These are phyloP conservation scores for Mimachlamys varia DNA, from an alignment of 2,888 invertebrate genomes.

Conservation along the genomic window DNA sequence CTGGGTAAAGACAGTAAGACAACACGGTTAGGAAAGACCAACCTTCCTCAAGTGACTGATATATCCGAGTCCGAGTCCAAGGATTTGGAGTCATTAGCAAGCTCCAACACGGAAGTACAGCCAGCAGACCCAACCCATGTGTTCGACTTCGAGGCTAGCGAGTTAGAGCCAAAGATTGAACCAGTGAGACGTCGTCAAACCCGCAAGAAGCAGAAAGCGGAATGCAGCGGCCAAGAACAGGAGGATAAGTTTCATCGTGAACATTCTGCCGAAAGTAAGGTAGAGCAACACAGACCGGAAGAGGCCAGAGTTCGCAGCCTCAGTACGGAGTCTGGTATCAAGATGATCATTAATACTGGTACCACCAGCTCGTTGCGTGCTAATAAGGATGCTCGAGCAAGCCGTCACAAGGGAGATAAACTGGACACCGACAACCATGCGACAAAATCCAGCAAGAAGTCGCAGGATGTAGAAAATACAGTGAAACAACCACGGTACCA, in stretches of 20 bases:
- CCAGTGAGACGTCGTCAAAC: slow-evolving; percentile 42
- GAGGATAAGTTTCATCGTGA: slow-evolving; percentile 38
- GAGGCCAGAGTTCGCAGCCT: slow-evolving; percentile 57
- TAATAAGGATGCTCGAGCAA: not conserved
- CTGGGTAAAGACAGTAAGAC: not conserved
- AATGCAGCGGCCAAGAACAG: slow-evolving; percentile 43
- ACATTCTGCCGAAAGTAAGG: not conserved
- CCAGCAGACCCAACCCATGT: slow-evolving; percentile 56
- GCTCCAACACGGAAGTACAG: not conserved
- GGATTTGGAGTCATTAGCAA: slow-evolving; percentile 60
- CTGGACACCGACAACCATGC: not conserved
- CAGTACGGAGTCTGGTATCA: slow-evolving; percentile 57
- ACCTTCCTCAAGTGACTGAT: slow-evolving; percentile 51
- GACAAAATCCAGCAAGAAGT: not conserved
- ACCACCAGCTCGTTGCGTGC: not conserved
- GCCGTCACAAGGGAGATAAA: not conserved
- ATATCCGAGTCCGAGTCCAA: slow-evolving; percentile 73
- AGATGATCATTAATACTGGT: slow-evolving; percentile 28
- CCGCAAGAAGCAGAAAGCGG: slow-evolving; percentile 43
- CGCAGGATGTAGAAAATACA: not conserved
- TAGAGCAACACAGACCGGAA: slow-evolving; percentile 41
- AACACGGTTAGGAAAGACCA: slow-evolving; percentile 37
- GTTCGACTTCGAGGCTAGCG: slow-evolving; percentile 74
- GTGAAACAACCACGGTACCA: not conserved
- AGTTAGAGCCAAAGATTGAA: slow-evolving; percentile 61